Conservation (phyloP, 2,888 invertebrate genomes). For the Alloscopus bannaensis region DNA sequence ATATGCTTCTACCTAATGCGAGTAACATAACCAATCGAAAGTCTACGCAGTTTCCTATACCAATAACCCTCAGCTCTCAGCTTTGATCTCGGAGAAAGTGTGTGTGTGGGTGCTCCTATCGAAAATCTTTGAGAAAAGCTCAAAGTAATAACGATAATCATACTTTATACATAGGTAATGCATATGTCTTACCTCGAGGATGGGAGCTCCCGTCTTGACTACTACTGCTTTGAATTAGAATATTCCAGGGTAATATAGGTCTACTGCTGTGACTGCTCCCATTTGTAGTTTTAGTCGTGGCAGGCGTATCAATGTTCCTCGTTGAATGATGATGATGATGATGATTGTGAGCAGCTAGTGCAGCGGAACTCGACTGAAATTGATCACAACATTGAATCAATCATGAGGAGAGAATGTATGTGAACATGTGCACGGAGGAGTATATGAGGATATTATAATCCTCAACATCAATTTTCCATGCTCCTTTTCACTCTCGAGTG, state of each 20-base stretch:
- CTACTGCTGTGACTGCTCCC: constrained; percentile 2
- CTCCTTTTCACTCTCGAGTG: constrained; percentile 58
- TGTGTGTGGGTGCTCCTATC: constrained; percentile 21
- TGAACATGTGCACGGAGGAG: constrained; percentile 20
- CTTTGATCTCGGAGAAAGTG: no score
- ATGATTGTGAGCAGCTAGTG: constrained; percentile 36
- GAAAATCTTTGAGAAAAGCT: constrained; percentile 47
- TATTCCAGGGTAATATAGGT: constrained; percentile 23
- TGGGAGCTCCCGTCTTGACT: constrained; percentile 15
- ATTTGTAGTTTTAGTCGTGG: not conserved
- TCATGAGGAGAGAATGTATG: constrained; percentile 32
- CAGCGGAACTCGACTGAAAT: constrained; percentile 49
- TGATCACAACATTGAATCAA: constrained; percentile 65
- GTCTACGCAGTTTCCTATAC: no score
- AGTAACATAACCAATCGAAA: not conserved
- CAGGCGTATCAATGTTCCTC: constrained; percentile 34
- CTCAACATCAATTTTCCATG: constrained; percentile 62
- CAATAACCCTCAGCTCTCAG: not conserved
- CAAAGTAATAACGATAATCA: constrained; percentile 59
- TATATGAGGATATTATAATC: constrained; percentile 45
- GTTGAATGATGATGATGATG: constrained; percentile 33
- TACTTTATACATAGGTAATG: constrained; percentile 41
- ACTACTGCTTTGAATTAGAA: constrained; percentile 30
- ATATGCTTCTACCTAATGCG: constrained; percentile 37
- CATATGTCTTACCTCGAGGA: constrained; percentile 44